Evolutionary conservation across 2,113 vertebrate species (phyloP).

Genomic region (Sceloporus undulatus): DNA sequence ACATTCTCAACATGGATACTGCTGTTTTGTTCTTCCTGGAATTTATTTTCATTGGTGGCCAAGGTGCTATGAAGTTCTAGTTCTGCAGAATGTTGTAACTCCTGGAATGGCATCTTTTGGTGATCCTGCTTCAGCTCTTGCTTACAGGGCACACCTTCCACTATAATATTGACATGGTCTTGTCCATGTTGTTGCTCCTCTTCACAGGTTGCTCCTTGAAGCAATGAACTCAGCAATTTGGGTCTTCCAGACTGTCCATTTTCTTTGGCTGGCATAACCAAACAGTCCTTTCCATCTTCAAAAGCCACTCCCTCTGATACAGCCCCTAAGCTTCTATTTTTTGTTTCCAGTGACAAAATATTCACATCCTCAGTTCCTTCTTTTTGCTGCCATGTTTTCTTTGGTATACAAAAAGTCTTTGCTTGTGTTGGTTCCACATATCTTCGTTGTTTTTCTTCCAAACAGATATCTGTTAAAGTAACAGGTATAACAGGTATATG

Average conservation of each 20-base stretch:
- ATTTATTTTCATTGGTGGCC: not conserved
- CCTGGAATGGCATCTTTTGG: not conserved
- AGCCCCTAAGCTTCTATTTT: not conserved
- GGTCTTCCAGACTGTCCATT: not conserved
- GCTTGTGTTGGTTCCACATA: not conserved
- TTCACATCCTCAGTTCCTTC: not conserved
- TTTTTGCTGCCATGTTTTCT: not conserved
- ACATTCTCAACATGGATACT: not conserved
- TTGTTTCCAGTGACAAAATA: not conserved
- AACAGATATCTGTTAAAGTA: not conserved
- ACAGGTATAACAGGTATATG: not conserved
- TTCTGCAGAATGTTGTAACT: not conserved
- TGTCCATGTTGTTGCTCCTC: not conserved
- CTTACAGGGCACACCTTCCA: not conserved
- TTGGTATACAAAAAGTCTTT: not conserved
- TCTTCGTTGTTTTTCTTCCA: slow-evolving; percentile 24
- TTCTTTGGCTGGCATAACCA: not conserved
- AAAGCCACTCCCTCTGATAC: not conserved
- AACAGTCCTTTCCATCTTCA: not conserved
- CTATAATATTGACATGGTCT: too few species aligned
- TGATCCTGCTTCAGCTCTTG: not conserved
- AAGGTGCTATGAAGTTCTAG: not conserved
- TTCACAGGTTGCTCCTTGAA: slow-evolving; percentile 3
- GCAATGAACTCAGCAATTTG: not conserved
- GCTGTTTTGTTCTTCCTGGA: not conserved